Conservation (phyloP, 2,888 invertebrate species). For the Cephus pygmeus region DNA sequence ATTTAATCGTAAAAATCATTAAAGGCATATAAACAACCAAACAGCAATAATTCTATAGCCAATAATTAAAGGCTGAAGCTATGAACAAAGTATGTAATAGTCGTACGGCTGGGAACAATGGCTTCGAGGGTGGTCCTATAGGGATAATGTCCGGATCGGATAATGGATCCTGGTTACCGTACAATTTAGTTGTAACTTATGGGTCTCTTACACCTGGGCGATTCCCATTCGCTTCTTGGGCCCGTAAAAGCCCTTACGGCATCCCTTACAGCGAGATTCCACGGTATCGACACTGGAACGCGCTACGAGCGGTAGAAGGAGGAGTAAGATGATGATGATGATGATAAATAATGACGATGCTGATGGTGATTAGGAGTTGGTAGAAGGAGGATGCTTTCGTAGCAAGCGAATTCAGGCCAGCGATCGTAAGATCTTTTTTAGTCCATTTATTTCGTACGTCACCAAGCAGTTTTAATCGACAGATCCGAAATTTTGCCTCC, state of each 20-base stretch:
- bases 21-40: neutral
- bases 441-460: neutral
- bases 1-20: neutral
- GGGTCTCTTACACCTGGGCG: constrained; percentile 22
- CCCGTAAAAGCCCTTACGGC: neutral
- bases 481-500: neutral
- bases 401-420: neutral
- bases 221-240: constrained; percentile 9
- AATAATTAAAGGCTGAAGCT: constrained; percentile 1
- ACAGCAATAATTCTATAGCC: neutral
- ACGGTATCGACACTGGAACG: neutral
- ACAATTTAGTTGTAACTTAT: constrained; percentile 45
- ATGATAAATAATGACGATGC: neutral
- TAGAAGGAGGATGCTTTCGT: neutral
- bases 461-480: neutral
- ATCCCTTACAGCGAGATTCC: neutral
- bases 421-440: neutral
- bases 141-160: constrained; percentile 28
- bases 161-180: constrained; percentile 43
- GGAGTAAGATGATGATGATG: neutral
- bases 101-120: constrained; percentile 29
- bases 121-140: constrained; percentile 31
- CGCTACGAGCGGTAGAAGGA: neutral
- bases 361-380: neutral
- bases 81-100: constrained; percentile 27